Percentiles rank a stretch among this genome's conserved stretches.
These are phyloP conservation scores for Serilophus lunatus DNA, from an alignment of 2,113 vertebrate species.

Conservation along the genomic window DNA sequence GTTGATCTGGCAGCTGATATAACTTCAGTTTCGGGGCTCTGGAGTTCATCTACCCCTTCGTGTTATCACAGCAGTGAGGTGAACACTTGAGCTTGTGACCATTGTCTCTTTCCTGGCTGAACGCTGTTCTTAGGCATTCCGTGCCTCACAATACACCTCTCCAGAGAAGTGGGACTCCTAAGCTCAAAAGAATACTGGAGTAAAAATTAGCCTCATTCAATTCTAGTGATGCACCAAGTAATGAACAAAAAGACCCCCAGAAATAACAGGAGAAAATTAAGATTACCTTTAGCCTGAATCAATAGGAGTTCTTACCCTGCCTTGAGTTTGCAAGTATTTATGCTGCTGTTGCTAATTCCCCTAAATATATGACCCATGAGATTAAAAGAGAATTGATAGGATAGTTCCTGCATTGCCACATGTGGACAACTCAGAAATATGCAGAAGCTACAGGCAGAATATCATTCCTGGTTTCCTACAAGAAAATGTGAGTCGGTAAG, in stretches of 20 bases:
- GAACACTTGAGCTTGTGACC: neutral
- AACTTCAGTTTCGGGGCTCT: neutral
- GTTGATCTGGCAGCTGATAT: neutral
- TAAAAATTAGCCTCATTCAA: neutral
- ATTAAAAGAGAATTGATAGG: neutral
- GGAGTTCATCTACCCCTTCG: neutral
- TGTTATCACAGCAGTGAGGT: neutral
- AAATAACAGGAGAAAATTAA: neutral
- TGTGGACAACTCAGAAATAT: neutral
- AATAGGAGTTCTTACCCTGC: neutral
- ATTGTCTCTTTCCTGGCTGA: neutral
- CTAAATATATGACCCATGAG: neutral
- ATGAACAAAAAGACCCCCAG: neutral
- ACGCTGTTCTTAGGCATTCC: neutral
- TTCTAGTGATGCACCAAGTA: neutral
- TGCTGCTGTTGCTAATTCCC: neutral
- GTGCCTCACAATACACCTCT: neutral
- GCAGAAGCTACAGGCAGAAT: neutral
- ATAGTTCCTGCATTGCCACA: neutral
- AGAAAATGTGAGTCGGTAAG: neutral
- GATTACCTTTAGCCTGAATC: neutral
- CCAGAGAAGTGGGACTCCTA: neutral
- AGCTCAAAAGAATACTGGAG: neutral
- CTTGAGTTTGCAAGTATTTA: neutral
- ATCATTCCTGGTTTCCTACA: neutral